Evolutionary conservation across 2,797 vertebrate species (phyloP), one percentile per base, ranked within the genome.

Genomic region (Synanceia verrucosa): DNA sequence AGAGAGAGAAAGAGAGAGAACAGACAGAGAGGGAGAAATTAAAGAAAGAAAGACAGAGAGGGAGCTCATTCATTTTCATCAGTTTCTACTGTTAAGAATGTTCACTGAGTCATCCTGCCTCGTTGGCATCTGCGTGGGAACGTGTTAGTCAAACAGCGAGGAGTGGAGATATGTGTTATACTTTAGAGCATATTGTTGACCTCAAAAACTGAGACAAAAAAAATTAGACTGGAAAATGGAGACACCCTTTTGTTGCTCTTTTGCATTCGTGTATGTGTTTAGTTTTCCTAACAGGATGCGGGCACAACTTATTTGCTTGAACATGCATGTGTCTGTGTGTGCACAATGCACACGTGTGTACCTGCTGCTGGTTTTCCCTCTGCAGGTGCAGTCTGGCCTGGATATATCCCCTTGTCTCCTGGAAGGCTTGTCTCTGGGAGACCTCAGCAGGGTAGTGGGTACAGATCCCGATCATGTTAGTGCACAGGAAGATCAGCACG

Each of bases 371-470:
- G 89, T 99, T 99, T 89, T 99, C 97, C 37, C 95, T 94, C 93
- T 99, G 96, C 69, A 98, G 94, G 87, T 98, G 96, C 76, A 98
- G 92, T 50, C 97, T 94, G 0, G 97, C 97, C 92, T 98, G 97
- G 88, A 99, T 99, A 85, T 97, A 99, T 57, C 97, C 97, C 0
- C 97, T 94, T 3, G 97, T 99, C 94, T 99, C 97, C 89, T 98
- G 96, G 91, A 99, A 99, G 65, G 97, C 97, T 86, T 99, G 97
- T 62, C 97, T 96, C 93, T 99, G 97, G 4, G 97, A 98, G 71
- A 99, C 97, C 89, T 99, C 97, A 0, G 97, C 96, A 0, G 97
- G 97, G 83, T 98, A 98, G 90, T 98, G 97, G 46, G 97, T 98
- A 83, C 97, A 98, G 92, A 98, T 96, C 78, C 97, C 97, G 26